Base-by-base conservation (phyloP, 2,888 invertebrate species). In the Epistrophella euchroma region DNA sequence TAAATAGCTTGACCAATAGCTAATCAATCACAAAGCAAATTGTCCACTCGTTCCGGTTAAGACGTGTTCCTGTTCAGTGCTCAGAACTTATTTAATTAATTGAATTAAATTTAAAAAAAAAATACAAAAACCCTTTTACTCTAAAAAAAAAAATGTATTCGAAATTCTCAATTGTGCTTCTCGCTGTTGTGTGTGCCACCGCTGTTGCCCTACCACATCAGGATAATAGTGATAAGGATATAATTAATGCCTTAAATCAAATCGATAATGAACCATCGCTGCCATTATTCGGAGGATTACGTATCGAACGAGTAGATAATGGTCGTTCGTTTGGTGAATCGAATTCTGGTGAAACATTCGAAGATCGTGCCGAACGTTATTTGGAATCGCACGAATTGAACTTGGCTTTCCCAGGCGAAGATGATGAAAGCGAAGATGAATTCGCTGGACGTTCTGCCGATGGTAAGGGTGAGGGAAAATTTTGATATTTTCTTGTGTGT, bases 311-410 rank as follows among this genome's bases (percentile, higher is more conserved):
- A 52, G 88, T 90, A 47, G 92, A 92, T 72, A 90, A 89, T 76
- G 91, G 90, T 45, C 91, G 91, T 85, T 89, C 90, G 85, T 91
- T 92, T 43, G 91, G 91, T 64, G 89, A 89, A 22, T 56, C 82
- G 35, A 91, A 90, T 85, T 88, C 88, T 73, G 78, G 90, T 32
- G 93, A 93, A 88, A 92, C 92, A 80, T 90, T 94, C 40, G 89
- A 93, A 73, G 93, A 93, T 85, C 93, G 93, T 87, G 91, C 93
- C 88, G 90, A 93, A 82, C 92, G 93, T 80, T 94, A 93, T 89
- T 89, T 94, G 86, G 90, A 91, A 66, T 93, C 92, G 45, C 93
- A 94, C 87, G 93, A 93, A 88, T 88, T 94, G 74, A 93, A 92
- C 88, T 90, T 94, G 60, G 91, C 93, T 66, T 90, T 91, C 90